These are phyloP conservation scores for Pachyramphus minor DNA, from an alignment of 2,113 vertebrate species.

Conservation along the genomic window DNA sequence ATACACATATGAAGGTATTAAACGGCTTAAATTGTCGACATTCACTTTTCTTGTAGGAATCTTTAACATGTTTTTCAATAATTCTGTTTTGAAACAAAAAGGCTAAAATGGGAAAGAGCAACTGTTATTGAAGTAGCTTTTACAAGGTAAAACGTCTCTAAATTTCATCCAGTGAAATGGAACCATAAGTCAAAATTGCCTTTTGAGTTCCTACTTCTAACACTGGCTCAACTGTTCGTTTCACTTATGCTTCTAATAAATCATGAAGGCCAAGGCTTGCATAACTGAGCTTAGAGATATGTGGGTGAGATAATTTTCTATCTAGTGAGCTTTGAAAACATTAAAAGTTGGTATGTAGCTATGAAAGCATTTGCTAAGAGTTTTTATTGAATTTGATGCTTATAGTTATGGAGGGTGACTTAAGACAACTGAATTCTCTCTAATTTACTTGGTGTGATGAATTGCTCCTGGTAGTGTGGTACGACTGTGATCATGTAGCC, in stretches of 20 bases:
- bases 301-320: not conserved
- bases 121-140: not conserved
- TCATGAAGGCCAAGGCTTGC: not conserved
- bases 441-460: not conserved
- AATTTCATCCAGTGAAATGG: not conserved
- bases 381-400: not conserved
- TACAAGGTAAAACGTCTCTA: not conserved
- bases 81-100: not conserved
- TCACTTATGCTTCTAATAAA: not conserved
- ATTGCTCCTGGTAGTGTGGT: not conserved
- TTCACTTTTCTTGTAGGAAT: not conserved
- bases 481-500: not conserved
- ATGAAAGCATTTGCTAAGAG: not conserved
- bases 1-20: not conserved
- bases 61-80: too few species aligned
- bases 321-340: not conserved
- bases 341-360: not conserved
- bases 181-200: not conserved
- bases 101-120: not conserved
- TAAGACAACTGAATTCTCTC: not conserved
- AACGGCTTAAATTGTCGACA: not conserved
- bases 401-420: not conserved
- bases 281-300: not conserved
- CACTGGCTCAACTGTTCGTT: not conserved
- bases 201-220: not conserved